A percentile compares a stretch with the other conserved stretches of the same genome.
Evolutionary conservation across 2,797 vertebrate species (phyloP).

Genomic region (Silurus aristotelis): DNA sequence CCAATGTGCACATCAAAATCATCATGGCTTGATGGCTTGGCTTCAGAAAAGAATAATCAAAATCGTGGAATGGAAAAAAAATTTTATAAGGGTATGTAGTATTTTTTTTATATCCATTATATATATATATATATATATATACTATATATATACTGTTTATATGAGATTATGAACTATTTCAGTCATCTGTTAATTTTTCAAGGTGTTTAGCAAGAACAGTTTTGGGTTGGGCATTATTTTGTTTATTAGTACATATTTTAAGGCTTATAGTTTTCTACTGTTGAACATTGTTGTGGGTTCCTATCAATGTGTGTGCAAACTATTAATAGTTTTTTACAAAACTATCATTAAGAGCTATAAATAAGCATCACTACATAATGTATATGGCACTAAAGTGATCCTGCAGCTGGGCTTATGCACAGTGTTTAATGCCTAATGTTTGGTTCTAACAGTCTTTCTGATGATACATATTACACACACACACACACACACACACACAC

Average conservation of each 20-base stretch:
- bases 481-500: conserved; percentile 40
- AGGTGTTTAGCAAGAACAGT: too few species aligned
- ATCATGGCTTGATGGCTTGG: too few species aligned
- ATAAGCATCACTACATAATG: conserved; percentile 36
- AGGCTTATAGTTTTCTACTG: neutral
- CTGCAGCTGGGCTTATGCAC: conserved; percentile 20
- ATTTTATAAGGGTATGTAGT: too few species aligned
- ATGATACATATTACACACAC: conserved; percentile 26
- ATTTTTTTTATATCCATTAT: too few species aligned
- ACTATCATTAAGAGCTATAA: conserved; percentile 24
- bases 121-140: neutral
- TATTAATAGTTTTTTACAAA: neutral
- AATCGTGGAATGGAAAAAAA: too few species aligned
- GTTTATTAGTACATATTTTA: neutral
- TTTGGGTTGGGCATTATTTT: neutral
- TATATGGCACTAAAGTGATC: conserved; percentile 33
- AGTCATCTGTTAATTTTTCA: neutral
- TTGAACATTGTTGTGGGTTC: neutral
- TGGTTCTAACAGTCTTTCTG: conserved; percentile 35
- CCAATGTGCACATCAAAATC: too few species aligned
- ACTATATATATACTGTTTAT: neutral
- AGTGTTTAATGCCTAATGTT: conserved; percentile 8
- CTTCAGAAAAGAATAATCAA: too few species aligned
- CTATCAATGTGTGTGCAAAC: neutral
- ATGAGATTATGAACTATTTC: neutral